A percentile compares a stretch with the other conserved stretches of the same genome.
Evolutionary conservation across 1,140 invertebrate species (phyloP).

Genomic region (Eciton burchellii): DNA sequence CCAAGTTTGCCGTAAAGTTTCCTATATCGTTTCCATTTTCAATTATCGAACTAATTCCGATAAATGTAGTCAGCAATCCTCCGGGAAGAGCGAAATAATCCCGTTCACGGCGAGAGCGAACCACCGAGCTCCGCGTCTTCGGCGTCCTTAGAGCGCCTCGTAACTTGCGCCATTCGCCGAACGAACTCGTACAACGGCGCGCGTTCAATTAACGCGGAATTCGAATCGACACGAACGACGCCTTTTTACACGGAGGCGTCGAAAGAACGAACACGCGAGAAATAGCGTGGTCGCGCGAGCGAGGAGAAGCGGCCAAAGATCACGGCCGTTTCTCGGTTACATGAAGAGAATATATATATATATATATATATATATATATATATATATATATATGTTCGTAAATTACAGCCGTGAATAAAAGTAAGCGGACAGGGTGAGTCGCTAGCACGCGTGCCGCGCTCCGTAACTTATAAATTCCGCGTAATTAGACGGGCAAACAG

Average conservation of each 20-base stretch:
- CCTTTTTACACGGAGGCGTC: constrained; percentile 1
- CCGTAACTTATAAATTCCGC: constrained; percentile 81
- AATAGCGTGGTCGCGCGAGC: constrained; percentile 29
- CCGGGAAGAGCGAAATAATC: constrained; percentile 8
- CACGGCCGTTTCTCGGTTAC: too few relatives aligned
- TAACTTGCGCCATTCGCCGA: background rate
- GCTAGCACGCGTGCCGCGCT: constrained; percentile 54
- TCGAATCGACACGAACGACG: background rate
- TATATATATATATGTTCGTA: constrained; percentile 39
- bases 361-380: too few relatives aligned
- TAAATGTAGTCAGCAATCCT: background rate
- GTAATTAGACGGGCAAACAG: constrained; percentile 83
- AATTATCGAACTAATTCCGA: background rate
- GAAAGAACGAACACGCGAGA: background rate
- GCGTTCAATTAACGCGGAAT: constrained; percentile 32
- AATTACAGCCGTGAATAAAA: constrained; percentile 76
- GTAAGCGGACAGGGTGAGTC: constrained; percentile 58
- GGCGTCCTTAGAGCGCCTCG: background rate
- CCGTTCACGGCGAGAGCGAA: background rate
- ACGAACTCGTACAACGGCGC: background rate
- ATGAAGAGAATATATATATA: too few relatives aligned
- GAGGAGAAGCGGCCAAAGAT: too few relatives aligned
- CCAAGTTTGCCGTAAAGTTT: too few relatives aligned
- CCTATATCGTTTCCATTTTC: too few relatives aligned
- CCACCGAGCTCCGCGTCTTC: background rate